Evolutionary conservation across 2,888 invertebrate genomes (phyloP).

Genomic region (Agrotis ipsilon): DNA sequence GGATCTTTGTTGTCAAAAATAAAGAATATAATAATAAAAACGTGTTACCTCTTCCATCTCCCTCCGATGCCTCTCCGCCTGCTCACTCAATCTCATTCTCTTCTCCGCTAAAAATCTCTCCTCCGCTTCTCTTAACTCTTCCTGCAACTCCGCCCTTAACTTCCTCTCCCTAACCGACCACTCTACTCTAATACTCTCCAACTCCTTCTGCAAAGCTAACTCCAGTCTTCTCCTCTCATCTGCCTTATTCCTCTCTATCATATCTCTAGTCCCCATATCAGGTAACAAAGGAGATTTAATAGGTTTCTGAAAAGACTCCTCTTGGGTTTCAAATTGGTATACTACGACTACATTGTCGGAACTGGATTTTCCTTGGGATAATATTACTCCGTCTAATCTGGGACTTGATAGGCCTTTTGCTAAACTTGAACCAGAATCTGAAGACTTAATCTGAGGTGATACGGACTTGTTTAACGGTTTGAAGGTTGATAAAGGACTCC

Average conservation of each 20-base stretch:
- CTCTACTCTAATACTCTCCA: constrained; percentile 90
- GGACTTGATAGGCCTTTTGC: constrained; percentile 82
- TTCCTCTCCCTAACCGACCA: constrained; percentile 90
- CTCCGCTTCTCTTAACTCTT: constrained; percentile 88
- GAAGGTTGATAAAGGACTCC: constrained; percentile 83
- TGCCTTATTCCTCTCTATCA: constrained; percentile 84
- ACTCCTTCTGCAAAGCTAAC: constrained; percentile 86
- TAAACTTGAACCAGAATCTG: constrained; percentile 81
- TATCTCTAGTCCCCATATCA: constrained; percentile 83
- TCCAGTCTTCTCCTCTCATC: constrained; percentile 86
- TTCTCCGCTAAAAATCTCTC: constrained; percentile 85
- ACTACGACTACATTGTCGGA: constrained; percentile 87
- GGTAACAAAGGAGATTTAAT: constrained; percentile 83
- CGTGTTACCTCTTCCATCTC: constrained; percentile 85
- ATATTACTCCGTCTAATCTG: constrained; percentile 84
- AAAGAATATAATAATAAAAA: not conserved
- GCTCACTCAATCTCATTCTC: constrained; percentile 83
- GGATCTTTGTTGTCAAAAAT: no score
- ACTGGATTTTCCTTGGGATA: constrained; percentile 87
- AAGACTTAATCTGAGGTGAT: constrained; percentile 77
- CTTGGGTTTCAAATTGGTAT: constrained; percentile 86
- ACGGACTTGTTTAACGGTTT: constrained; percentile 80
- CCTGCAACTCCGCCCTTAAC: constrained; percentile 89
- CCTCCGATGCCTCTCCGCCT: constrained; percentile 84
- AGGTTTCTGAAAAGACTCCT: constrained; percentile 76